phyloP scores from a whole-genome alignment of 2,797 vertebrate species.

The Eremophila alpestris region DNA sequence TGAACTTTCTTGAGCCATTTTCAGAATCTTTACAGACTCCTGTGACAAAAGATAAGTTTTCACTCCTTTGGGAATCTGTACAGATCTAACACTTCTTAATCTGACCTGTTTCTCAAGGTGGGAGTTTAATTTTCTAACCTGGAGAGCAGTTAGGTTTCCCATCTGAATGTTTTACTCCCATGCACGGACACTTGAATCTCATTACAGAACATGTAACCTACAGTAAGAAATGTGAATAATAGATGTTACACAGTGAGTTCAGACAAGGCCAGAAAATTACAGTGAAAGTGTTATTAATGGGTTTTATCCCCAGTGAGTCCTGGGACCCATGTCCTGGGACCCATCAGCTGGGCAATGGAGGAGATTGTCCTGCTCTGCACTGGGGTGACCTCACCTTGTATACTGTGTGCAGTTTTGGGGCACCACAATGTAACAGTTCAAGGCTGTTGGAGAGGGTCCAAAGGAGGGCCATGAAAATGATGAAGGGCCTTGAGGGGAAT shows the following conservation, averaged over 20 bases:
- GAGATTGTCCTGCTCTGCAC: background rate
- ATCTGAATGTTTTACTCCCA: background rate
- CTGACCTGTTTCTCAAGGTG: background rate
- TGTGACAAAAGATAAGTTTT: background rate
- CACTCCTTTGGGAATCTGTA: background rate
- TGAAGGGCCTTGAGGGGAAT: background rate
- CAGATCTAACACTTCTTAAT: background rate
- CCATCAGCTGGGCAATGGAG: fast-evolving
- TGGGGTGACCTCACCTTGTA: background rate
- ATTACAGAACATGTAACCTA: background rate
- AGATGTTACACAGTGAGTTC: background rate
- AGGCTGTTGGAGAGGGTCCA: no score
- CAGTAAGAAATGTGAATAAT: background rate
- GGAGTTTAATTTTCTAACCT: background rate
- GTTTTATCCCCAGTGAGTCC: background rate
- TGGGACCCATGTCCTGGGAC: background rate
- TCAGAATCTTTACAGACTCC: background rate
- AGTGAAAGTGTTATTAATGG: background rate
- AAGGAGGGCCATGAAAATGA: background rate
- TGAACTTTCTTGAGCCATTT: background rate
- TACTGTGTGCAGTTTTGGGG: background rate
- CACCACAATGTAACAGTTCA: background rate
- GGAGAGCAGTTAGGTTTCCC: background rate
- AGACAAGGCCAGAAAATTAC: background rate
- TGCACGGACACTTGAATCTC: background rate